Percentiles rank a stretch among this genome's conserved stretches.
phyloP scores from a whole-genome alignment of 2,797 vertebrate genomes.

The Eulemur coronatus region DNA sequence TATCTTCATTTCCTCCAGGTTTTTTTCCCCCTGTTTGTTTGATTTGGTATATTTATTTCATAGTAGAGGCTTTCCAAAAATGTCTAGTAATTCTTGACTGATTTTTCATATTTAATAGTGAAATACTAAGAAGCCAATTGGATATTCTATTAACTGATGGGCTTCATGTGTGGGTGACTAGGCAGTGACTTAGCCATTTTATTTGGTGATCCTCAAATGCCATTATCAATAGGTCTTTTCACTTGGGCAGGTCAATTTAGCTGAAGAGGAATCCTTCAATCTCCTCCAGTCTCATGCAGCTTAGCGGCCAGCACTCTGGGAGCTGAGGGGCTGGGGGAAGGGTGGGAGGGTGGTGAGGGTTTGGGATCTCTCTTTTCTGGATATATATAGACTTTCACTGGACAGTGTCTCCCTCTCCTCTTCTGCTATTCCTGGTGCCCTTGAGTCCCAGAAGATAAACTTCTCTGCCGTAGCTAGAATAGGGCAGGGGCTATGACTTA shows the following conservation, averaged over 20 bases:
- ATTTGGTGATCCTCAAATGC: background rate
- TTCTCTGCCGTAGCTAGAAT: background rate
- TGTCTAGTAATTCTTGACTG: background rate
- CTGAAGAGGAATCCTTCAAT: background rate
- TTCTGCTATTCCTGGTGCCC: background rate
- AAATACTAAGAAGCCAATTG: background rate
- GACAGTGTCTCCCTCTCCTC: background rate
- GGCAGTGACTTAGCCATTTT: background rate
- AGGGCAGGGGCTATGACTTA: background rate
- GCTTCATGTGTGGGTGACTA: conserved; percentile 13
- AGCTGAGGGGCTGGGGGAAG: background rate
- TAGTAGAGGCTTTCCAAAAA: conserved; percentile 17
- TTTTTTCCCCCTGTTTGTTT: background rate
- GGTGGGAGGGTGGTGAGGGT: too few species aligned
- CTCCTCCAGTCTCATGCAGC: background rate
- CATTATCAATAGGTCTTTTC: background rate
- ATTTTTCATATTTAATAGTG: conserved; percentile 1
- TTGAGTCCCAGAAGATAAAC: background rate
- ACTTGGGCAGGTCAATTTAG: background rate
- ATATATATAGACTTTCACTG: background rate
- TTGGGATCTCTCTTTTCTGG: background rate
- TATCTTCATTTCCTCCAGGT: background rate
- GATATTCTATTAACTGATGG: background rate
- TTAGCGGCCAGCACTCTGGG: background rate
- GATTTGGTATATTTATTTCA: background rate